Conservation (phyloP, 1,140 invertebrate genomes). For the Rhopalosiphum maidis region DNA sequence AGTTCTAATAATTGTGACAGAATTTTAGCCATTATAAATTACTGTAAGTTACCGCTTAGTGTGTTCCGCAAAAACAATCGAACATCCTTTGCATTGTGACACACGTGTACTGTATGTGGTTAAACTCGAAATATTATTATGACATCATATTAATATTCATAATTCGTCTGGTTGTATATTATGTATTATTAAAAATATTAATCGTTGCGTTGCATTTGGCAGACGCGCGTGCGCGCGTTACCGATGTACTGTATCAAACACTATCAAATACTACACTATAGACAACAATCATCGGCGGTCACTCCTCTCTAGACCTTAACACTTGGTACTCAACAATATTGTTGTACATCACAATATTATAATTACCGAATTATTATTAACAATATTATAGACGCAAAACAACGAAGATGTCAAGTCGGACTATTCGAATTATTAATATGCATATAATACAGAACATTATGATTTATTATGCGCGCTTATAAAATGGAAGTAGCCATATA, state of each 20-base stretch:
- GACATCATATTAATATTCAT: neutral
- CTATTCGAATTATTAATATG: neutral
- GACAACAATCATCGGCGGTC: neutral
- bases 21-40: neutral
- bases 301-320: neutral
- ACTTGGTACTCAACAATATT: neutral
- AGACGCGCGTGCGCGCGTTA: neutral
- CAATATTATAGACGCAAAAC: neutral
- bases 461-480: neutral
- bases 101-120: neutral
- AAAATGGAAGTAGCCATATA: too few relatives aligned
- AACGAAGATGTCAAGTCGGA: neutral
- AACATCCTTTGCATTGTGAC: neutral
- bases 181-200: slow-evolving; percentile 20
- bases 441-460: neutral
- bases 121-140: neutral
- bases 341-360: neutral
- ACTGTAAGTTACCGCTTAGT: neutral
- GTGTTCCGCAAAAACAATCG: neutral
- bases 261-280: neutral
- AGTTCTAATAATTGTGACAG: neutral
- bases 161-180: neutral
- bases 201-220: neutral
- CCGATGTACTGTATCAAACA: neutral
- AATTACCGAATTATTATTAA: neutral